Evolutionary conservation across 2,113 vertebrate species (phyloP).

Genomic region (Todiramphus saurophagus): DNA sequence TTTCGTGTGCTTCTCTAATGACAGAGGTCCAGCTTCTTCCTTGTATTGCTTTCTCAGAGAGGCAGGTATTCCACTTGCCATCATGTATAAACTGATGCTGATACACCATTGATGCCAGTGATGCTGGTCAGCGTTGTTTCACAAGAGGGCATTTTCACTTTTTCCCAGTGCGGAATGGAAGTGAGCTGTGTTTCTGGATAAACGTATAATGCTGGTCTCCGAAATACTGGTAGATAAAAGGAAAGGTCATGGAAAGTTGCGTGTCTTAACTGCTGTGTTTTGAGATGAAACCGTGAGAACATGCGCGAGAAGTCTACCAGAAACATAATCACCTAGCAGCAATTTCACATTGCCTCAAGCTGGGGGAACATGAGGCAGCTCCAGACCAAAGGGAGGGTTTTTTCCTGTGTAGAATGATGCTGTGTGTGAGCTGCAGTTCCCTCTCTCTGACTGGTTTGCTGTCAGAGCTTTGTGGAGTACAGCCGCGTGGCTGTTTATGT

Average conservation of each 20-base stretch:
- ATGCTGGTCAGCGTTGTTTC: not conserved
- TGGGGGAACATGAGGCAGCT: not conserved
- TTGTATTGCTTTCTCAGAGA: not conserved
- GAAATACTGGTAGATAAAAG: not conserved
- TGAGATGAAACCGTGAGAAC: not conserved
- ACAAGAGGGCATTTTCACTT: not conserved
- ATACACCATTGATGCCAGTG: too few relatives aligned
- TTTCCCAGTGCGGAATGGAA: not conserved
- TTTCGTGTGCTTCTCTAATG: not conserved
- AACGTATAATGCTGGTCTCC: rapidly evolving
- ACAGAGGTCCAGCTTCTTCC: not conserved
- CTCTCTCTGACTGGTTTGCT: not conserved
- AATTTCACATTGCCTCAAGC: rapidly evolving
- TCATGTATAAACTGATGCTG: not conserved
- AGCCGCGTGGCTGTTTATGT: not conserved
- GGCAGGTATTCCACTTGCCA: not conserved
- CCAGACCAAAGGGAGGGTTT: not conserved
- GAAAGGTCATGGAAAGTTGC: not conserved
- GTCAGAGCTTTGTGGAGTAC: not conserved
- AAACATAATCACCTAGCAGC: not conserved
- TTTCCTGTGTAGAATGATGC: rapidly evolving
- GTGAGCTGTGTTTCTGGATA: not conserved
- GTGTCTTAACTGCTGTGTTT: not conserved
- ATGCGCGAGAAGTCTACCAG: not conserved
- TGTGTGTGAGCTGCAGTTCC: not conserved